Percentiles rank a stretch among this genome's conserved stretches.
Conservation (phyloP, 2,113 vertebrate genomes). For the Excalfactoria chinensis region DNA sequence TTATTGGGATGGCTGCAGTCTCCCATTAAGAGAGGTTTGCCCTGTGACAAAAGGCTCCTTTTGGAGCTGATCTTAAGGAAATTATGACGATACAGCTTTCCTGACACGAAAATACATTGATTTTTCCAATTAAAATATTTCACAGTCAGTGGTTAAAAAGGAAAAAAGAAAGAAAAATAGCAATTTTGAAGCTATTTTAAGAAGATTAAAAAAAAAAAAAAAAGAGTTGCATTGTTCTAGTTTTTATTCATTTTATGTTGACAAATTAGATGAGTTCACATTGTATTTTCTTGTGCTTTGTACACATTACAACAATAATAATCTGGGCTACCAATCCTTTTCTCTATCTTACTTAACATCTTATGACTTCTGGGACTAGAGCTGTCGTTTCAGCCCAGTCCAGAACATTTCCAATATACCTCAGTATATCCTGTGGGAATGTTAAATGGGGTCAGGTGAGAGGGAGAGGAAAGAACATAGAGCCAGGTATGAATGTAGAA, state of each 20-base stretch:
- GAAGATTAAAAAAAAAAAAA: neutral
- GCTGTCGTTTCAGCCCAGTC: neutral
- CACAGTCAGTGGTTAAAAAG: neutral
- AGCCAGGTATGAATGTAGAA: neutral
- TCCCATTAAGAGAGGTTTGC: neutral
- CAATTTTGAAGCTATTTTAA: neutral
- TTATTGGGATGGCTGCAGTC: neutral
- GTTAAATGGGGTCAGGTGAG: neutral
- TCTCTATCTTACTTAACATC: neutral
- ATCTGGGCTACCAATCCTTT: neutral
- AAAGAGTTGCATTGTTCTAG: neutral
- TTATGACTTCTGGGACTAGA: neutral
- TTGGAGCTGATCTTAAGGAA: neutral
- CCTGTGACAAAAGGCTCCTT: neutral
- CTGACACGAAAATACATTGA: neutral
- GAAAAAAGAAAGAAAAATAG: neutral
- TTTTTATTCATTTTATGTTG: neutral
- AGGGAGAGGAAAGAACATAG: neutral
- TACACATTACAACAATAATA: neutral
- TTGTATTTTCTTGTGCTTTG: neutral
- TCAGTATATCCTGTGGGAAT: neutral
- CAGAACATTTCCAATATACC: neutral
- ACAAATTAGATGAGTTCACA: neutral
- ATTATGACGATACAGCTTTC: neutral
- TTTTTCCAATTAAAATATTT: conserved; percentile 2